Conservation (phyloP, 2,113 vertebrate genomes). For the Oostethus manadensis region DNA sequence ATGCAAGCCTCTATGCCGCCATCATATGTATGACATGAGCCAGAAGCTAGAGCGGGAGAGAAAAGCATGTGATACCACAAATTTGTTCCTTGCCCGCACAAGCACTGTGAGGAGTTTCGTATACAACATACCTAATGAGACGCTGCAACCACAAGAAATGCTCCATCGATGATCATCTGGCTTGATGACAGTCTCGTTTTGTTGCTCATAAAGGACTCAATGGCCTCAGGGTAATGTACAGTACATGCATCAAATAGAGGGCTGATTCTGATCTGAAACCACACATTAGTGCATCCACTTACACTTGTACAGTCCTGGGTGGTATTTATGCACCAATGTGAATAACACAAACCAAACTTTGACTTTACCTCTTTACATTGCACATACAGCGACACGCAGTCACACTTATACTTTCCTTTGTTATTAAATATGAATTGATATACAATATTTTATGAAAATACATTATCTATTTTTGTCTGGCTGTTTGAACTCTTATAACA, state of each 20-base stretch:
- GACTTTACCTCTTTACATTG: not conserved
- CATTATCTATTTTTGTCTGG: too few relatives aligned
- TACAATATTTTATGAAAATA: too few relatives aligned
- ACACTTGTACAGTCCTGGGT: constrained; percentile 5
- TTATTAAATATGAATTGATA: too few relatives aligned
- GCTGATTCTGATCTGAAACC: constrained; percentile 39
- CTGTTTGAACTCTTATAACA: too few relatives aligned
- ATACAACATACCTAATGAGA: constrained; percentile 10
- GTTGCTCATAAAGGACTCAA: constrained; percentile 23
- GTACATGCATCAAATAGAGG: constrained; percentile 16
- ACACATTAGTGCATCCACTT: constrained; percentile 17
- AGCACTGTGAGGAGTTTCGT: not conserved
- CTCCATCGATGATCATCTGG: constrained; percentile 20
- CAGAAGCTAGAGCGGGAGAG: constrained; percentile 21
- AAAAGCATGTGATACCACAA: constrained; percentile 33
- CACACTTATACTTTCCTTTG: too few relatives aligned
- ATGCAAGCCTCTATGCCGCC: constrained; percentile 35
- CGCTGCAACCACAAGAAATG: constrained; percentile 7
- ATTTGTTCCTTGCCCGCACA: constrained; percentile 10
- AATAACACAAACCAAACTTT: constrained; percentile 35
- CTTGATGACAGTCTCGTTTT: constrained; percentile 12
- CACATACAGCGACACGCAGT: too few relatives aligned
- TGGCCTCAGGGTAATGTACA: constrained; percentile 21
- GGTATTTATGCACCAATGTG: not conserved
- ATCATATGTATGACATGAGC: constrained; percentile 32